Percentiles rank a stretch among this genome's conserved stretches.
These are phyloP conservation scores for Odobenus rosmarus DNA, from an alignment of 2,113 vertebrate genomes.

Conservation along the genomic window DNA sequence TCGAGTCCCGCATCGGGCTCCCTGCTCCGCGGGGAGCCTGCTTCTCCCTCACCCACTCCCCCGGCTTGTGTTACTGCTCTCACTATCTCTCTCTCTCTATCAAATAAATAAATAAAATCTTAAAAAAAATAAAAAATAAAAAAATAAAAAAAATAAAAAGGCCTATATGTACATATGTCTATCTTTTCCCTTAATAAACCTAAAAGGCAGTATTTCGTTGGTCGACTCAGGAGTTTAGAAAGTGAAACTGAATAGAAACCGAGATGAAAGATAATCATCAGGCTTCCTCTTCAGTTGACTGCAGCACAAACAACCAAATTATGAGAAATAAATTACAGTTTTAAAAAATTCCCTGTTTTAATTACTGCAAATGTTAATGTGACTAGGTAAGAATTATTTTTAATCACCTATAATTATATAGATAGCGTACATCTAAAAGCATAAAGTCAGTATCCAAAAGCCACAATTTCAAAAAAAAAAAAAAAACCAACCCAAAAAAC, in stretches of 20 bases:
- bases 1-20: too few species aligned
- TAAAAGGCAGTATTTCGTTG: constrained; percentile 4
- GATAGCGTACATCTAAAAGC: constrained; percentile 39
- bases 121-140: too few species aligned
- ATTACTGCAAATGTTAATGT: constrained; percentile 57
- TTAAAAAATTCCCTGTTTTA: constrained; percentile 49
- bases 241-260: constrained; percentile 74
- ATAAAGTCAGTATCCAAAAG: constrained; percentile 45
- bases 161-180: neutral
- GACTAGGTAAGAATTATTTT: constrained; percentile 69
- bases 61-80: too few species aligned
- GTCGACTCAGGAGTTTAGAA: constrained; percentile 63
- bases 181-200: constrained; percentile 48
- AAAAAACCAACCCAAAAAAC: neutral
- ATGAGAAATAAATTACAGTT: constrained; percentile 69
- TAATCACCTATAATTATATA: constrained; percentile 63
- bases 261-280: constrained; percentile 56
- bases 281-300: constrained; percentile 59
- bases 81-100: too few species aligned
- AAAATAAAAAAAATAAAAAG: too few species aligned
- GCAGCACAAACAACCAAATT: constrained; percentile 49
- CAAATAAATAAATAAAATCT: too few species aligned
- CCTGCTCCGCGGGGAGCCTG: too few species aligned
- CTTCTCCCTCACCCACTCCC: too few species aligned
- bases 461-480: neutral